Evolutionary conservation across 2,113 vertebrate species (phyloP).

Genomic region (Megaceryle torquata): DNA sequence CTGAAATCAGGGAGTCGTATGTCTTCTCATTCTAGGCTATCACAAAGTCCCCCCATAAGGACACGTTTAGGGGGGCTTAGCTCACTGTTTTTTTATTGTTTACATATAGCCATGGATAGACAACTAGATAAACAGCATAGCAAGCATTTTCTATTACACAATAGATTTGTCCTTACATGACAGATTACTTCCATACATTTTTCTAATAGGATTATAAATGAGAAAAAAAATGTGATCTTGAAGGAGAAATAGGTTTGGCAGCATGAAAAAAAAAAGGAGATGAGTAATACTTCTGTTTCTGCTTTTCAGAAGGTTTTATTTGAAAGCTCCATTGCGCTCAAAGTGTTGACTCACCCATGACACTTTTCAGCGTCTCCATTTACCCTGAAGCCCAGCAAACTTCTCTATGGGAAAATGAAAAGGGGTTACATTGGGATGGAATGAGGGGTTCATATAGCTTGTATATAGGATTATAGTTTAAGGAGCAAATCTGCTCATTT

Average conservation of each 20-base stretch:
- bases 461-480: background rate
- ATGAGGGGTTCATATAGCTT: background rate
- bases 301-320: conserved; percentile 23
- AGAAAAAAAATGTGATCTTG: background rate
- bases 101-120: background rate
- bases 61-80: background rate
- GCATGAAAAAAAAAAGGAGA: background rate
- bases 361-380: background rate
- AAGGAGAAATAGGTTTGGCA: conserved; percentile 21
- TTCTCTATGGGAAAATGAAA: background rate
- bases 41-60: fast-evolving
- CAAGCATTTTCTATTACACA: background rate
- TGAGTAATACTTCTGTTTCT: conserved; percentile 44
- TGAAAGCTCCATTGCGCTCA: conserved; percentile 9
- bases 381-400: background rate
- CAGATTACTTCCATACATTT: background rate
- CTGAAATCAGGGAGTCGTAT: background rate
- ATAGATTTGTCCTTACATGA: background rate
- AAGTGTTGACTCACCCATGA: background rate
- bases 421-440: background rate
- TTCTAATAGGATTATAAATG: conserved; percentile 3
- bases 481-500: background rate
- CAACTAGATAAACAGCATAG: background rate
- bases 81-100: background rate
- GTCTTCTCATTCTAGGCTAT: background rate